These are phyloP conservation scores for Atlantisia rogersi DNA, from an alignment of 2,113 vertebrate species.

Conservation along the genomic window DNA sequence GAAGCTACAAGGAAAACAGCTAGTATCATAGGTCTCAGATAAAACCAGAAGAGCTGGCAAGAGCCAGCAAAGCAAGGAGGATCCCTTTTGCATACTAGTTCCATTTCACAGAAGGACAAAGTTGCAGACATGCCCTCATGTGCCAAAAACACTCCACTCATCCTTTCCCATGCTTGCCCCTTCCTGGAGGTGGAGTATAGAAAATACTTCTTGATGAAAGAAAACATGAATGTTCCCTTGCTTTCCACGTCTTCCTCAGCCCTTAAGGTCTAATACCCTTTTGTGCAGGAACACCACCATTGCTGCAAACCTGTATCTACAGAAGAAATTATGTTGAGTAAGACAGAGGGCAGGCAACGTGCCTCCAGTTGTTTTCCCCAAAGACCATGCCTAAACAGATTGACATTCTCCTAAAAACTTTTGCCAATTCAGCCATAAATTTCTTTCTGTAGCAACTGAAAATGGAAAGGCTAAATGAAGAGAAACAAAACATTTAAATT, in stretches of 20 bases:
- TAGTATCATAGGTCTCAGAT: not conserved
- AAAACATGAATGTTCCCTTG: not conserved
- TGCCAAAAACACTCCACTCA: not conserved
- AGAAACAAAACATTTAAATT: not conserved
- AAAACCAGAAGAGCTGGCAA: not conserved
- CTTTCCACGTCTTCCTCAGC: not conserved
- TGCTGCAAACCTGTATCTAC: not conserved
- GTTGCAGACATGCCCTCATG: not conserved
- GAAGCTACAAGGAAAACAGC: not conserved
- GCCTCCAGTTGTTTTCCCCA: not conserved
- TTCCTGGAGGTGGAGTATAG: not conserved
- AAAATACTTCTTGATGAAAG: not conserved
- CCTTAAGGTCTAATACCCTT: not conserved
- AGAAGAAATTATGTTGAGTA: not conserved
- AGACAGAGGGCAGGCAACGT: not conserved
- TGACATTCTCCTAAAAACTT: not conserved
- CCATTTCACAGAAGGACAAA: not conserved
- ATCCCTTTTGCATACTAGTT: not conserved
- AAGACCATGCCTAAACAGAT: not conserved
- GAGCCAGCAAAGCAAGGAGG: not conserved
- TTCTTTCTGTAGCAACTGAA: not conserved
- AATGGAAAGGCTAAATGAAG: not conserved
- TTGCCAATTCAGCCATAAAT: constrained; percentile 11
- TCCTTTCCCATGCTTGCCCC: not conserved
- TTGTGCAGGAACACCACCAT: not conserved